These are phyloP conservation scores for Ctenopoma multispine DNA, from an alignment of 2,797 vertebrate species.

Conservation along the genomic window DNA sequence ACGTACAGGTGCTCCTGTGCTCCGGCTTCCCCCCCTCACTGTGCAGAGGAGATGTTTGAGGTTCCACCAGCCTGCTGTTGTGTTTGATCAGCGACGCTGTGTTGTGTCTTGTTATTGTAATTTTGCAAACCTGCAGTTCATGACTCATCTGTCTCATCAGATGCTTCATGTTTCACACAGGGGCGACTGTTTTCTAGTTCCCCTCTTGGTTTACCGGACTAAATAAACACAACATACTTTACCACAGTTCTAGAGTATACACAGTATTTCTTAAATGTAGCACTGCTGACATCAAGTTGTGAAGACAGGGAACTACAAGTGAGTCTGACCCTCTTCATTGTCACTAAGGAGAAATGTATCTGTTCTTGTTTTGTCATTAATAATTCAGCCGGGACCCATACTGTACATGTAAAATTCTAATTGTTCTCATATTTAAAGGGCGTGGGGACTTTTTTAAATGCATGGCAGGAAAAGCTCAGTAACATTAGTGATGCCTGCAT, in stretches of 20 bases:
- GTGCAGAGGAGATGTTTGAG: slow-evolving; percentile 19
- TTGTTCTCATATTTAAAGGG: not conserved
- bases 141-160: slow-evolving; percentile 17
- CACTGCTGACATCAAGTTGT: slow-evolving; percentile 76
- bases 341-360: not conserved
- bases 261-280: slow-evolving; percentile 12
- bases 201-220: not conserved
- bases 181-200: not conserved
- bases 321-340: not conserved
- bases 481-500: not conserved
- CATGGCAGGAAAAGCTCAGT: not conserved
- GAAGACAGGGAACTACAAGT: slow-evolving; percentile 55
- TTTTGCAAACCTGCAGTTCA: slow-evolving; percentile 23
- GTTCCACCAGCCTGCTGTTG: slow-evolving; percentile 52
- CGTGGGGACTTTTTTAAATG: no score
- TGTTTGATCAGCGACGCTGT: slow-evolving; percentile 43
- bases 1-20: slow-evolving; percentile 56
- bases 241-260: not conserved
- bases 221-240: not conserved
- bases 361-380: not conserved
- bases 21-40: slow-evolving; percentile 27
- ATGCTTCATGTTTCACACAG: slow-evolving; percentile 1
- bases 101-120: slow-evolving; percentile 27
- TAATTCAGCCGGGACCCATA: not conserved
- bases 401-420: not conserved